Evolutionary conservation across 2,888 invertebrate genomes (phyloP).

Genomic region (Julus scanicus): DNA sequence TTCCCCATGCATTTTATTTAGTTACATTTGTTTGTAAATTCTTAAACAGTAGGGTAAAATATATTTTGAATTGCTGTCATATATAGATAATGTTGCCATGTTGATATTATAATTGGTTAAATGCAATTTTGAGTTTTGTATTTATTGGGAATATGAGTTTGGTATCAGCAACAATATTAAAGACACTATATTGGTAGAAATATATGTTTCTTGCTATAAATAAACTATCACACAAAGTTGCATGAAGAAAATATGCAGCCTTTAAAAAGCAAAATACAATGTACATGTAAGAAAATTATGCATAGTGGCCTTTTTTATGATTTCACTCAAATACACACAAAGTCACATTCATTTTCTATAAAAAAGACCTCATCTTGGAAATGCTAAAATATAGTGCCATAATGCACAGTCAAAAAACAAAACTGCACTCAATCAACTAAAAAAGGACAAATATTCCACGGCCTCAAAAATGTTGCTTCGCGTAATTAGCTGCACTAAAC

Average conservation of each 20-base stretch:
- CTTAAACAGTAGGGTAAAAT: constrained; percentile 3
- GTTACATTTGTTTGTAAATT: background rate
- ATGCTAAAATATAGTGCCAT: constrained; percentile 15
- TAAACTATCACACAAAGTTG: constrained; percentile 10
- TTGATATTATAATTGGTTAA: background rate
- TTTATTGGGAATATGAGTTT: background rate
- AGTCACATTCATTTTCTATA: background rate
- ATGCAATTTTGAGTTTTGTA: background rate
- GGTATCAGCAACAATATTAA: background rate
- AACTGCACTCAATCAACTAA: background rate
- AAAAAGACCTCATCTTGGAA: background rate
- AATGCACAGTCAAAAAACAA: constrained; percentile 1
- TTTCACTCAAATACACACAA: background rate
- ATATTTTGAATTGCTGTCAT: background rate
- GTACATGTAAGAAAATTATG: constrained; percentile 13
- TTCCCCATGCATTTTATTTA: constrained; percentile 19
- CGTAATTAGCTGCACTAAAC: constrained; percentile 8
- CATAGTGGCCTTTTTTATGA: constrained; percentile 22
- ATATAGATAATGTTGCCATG: background rate
- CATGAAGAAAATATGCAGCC: constrained; percentile 19
- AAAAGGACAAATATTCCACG: background rate
- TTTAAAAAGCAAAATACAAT: constrained; percentile 34
- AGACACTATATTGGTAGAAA: constrained; percentile 36
- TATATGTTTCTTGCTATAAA: constrained; percentile 7
- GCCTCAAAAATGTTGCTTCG: background rate